These are phyloP conservation scores for Chelon auratus DNA, from an alignment of 2,797 vertebrate genomes.

Conservation along the genomic window DNA sequence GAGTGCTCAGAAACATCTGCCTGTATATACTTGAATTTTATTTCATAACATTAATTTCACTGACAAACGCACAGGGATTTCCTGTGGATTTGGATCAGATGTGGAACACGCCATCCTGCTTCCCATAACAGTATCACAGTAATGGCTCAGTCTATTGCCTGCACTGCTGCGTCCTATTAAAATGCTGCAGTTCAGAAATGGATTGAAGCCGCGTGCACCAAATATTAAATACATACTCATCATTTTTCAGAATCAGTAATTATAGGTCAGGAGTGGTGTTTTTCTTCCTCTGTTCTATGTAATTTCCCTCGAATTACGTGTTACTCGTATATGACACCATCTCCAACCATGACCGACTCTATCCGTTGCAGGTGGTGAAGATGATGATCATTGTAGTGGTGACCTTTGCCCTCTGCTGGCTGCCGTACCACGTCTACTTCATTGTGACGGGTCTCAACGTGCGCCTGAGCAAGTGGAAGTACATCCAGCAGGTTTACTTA, in stretches of 20 bases:
- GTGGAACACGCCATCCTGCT: not conserved
- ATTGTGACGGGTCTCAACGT: conserved; percentile 90
- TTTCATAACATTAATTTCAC: no score
- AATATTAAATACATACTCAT: not conserved
- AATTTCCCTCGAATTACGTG: not conserved
- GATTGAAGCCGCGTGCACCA: not conserved
- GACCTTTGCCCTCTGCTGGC: conserved; percentile 95
- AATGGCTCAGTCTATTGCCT: conserved; percentile 1
- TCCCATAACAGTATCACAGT: not conserved
- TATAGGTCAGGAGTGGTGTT: not conserved
- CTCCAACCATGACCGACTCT: no score
- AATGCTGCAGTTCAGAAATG: not conserved
- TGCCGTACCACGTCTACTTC: conserved; percentile 95
- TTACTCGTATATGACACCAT: no score
- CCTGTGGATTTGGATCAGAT: no score
- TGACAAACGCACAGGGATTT: no score
- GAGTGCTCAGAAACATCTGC: no score
- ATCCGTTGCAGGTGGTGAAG: conserved; percentile 90
- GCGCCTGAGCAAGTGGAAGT: conserved; percentile 89
- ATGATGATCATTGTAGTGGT: conserved; percentile 98
- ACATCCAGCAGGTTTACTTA: conserved; percentile 96
- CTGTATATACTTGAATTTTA: no score
- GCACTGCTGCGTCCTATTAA: not conserved
- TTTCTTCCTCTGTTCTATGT: not conserved
- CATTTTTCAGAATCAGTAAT: not conserved